A percentile compares a stretch with the other conserved stretches of the same genome.
Evolutionary conservation across 2,888 invertebrate species (phyloP).

Genomic region (Osmoderma eremita): DNA sequence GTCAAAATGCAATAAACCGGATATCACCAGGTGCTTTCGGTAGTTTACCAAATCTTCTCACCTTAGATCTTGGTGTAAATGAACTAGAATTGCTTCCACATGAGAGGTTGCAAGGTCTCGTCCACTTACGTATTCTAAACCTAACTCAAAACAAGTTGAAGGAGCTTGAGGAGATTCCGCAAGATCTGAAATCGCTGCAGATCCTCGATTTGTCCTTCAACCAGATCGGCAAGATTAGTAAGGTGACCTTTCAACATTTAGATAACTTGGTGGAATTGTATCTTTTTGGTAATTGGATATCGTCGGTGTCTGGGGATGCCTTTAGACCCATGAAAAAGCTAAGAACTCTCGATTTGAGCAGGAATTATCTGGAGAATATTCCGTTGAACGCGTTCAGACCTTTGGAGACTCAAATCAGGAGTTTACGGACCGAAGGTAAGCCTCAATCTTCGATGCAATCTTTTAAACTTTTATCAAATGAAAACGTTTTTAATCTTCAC

Average conservation of each 20-base stretch:
- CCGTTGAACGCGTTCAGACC: conserved; percentile 81
- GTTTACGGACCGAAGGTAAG: conserved; percentile 83
- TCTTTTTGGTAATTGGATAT: conserved; percentile 85
- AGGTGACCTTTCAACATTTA: conserved; percentile 76
- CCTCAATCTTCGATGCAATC: too few species aligned
- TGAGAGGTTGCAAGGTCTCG: conserved; percentile 83
- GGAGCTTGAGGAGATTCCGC: conserved; percentile 83
- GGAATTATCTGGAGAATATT: conserved; percentile 84
- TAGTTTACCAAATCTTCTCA: conserved; percentile 77
- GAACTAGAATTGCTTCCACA: conserved; percentile 84
- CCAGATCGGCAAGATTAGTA: conserved; percentile 80
- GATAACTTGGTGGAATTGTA: conserved; percentile 80
- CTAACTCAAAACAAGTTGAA: conserved; percentile 85
- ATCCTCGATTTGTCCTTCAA: conserved; percentile 85
- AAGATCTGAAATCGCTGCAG: conserved; percentile 80
- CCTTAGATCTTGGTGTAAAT: conserved; percentile 84
- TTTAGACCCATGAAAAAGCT: conserved; percentile 82
- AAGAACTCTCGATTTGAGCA: conserved; percentile 79
- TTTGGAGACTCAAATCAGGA: conserved; percentile 84
- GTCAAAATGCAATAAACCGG: conserved; percentile 78
- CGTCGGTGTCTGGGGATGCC: conserved; percentile 79
- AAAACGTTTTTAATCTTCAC: conserved; percentile 51
- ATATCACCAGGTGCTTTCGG: conserved; percentile 88
- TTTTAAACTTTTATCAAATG: neutral
- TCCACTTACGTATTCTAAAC: conserved; percentile 78